Evolutionary conservation across 2,888 invertebrate species (phyloP), one percentile per base, ranked within the genome.

Genomic region (Imbricaverruca yamaguchii): DNA sequence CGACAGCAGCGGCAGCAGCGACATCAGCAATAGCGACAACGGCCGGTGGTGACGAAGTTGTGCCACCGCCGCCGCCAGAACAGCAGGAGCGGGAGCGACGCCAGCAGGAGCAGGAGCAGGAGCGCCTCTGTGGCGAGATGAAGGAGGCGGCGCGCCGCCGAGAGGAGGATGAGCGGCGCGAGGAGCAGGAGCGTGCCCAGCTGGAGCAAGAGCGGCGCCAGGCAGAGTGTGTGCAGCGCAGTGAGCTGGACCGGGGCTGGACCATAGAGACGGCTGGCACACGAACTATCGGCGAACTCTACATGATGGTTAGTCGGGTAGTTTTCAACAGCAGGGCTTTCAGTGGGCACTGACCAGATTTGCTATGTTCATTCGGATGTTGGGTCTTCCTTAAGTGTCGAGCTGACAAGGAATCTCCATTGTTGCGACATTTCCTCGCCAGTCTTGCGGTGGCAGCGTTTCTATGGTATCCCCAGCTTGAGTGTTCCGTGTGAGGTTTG

Each of bases 261-360:
- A 95, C 93, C 81, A 86, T 90, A 13, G 88, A 90, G 23, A 93
- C 92, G 86, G 92, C 93, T 0, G 93, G 93, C 12, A 92, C 93
- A 61, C 90, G 96, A 74, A 94, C 95, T 9, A 90, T 97, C 59
- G 96, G 96, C 0, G 96, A 97, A 88, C 88, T 97, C 81, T 96
- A 95, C 88, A 89, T 97, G 80, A 94, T 96, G 92, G 93, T 94
- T 86, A 84, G 83, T 83, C 11, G 18, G 39, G 39, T 39, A 39
- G 39, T 39, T 39, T 39, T 39, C 39, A 39, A 39, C 4, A 39
- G 39, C 39, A 39, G 39, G 39, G 39, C 39, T 39, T 39, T 39
- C 39, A 39, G 39, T 39, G 39, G 39, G 39, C 39, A 39, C 39
- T 39, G 39, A 4, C 39, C 39, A 39, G 39, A 3, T 39, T 39